Evolutionary conservation across 2,888 invertebrate species (phyloP), one percentile per base, ranked within the genome.

Genomic region (Drosophila lutescens): DNA sequence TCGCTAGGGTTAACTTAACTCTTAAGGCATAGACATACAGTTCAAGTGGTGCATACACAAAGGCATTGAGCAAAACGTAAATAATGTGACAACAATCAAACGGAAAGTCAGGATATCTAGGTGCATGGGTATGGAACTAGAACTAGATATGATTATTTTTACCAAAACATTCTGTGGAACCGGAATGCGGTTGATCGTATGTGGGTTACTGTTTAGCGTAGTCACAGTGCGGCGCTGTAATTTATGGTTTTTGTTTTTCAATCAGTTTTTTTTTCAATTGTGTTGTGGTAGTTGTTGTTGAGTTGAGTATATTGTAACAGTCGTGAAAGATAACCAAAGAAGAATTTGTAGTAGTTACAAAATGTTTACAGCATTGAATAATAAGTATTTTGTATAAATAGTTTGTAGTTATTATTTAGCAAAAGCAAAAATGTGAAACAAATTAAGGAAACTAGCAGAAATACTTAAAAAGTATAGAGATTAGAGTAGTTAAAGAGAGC

Each of bases 141-240:
- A 59, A 15, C 51, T 83, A 84, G 76, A 77, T 79, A 84, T 76
- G 76, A 82, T 79, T 86, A 78, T 88, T 90, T 90, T 92, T 92
- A 92, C 92, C 92, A 92, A 92, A 91, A 92, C 92, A 91, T 92
- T 92, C 90, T 92, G 92, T 90, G 92, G 92, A 88, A 92, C 92
- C 92, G 92, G 92, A 91, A 92, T 92, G 91, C 92, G 92, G 92
- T 92, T 92, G 92, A 92, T 91, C 92, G 92, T 91, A 92, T 92
- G 92, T 92, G 92, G 92, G 91, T 87, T 90, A 92, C 91, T 92
- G 91, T 92, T 92, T 91, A 92, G 91, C 91, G 92, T 92, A 91
- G 92, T 91, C 92, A 92, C 92, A 90, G 92, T 91, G 91, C 92
- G 92, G 91, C 92, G 92, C 92, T 92, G 92, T 91, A 92, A 92